Evolutionary conservation across 1,140 invertebrate species (phyloP).

Genomic region (Drosophila nebulosa): DNA sequence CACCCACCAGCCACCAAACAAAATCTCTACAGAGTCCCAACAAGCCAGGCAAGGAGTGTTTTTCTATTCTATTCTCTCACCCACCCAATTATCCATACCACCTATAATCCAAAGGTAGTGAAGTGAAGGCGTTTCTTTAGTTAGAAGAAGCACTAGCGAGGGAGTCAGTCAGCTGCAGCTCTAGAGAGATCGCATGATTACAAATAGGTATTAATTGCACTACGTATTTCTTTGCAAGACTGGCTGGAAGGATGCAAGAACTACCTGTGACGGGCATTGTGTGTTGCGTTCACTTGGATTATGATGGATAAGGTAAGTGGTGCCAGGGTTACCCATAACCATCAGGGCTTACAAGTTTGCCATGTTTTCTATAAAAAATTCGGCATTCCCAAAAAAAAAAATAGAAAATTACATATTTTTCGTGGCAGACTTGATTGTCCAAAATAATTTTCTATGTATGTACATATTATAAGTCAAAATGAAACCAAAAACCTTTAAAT

Average conservation of each 20-base stretch:
- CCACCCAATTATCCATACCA: not conserved
- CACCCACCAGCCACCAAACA: conserved; percentile 37
- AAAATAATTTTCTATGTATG: not conserved
- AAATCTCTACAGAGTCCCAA: conserved; percentile 7
- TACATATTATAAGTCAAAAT: not conserved
- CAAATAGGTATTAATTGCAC: conserved; percentile 57
- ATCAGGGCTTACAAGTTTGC: not conserved
- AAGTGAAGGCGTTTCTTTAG: not conserved
- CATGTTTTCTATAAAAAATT: not conserved
- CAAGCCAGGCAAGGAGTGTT: conserved; percentile 7
- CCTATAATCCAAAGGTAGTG: conserved; percentile 9
- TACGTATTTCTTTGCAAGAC: conserved; percentile 77
- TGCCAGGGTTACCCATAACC: not conserved
- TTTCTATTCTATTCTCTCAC: conserved; percentile 55
- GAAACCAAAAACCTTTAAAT: not conserved
- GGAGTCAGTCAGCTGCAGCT: not conserved
- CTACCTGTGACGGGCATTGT: not conserved
- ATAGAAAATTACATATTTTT: not conserved
- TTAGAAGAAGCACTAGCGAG: not conserved
- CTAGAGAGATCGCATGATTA: not conserved
- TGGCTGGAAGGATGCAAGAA: conserved; percentile 50
- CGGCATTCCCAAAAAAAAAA: not conserved
- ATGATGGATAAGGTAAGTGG: not conserved
- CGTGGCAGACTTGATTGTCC: not conserved
- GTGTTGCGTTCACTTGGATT: not conserved